These are phyloP conservation scores for Cephus cinctus DNA, from an alignment of 1,140 invertebrate genomes.

Conservation along the genomic window DNA sequence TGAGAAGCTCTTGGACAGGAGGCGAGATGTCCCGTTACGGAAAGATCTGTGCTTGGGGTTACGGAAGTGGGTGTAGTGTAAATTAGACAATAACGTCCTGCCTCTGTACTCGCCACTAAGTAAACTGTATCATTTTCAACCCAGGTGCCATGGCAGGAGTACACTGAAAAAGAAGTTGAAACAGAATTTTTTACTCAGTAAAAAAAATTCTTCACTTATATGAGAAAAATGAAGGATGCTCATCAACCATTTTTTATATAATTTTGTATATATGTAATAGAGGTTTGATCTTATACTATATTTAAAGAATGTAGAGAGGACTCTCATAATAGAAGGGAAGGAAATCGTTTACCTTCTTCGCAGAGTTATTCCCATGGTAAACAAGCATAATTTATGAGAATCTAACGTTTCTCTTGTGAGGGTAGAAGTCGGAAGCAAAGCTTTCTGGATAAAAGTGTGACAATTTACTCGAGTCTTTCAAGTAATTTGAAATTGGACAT, in stretches of 20 bases:
- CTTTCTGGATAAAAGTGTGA: not conserved
- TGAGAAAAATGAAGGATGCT: too few relatives aligned
- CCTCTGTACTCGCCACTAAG: slow-evolving; percentile 61
- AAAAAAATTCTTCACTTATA: too few relatives aligned
- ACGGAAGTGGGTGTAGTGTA: slow-evolving; percentile 44
- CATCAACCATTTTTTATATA: too few relatives aligned
- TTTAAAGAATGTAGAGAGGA: too few relatives aligned
- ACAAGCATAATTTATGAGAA: not conserved
- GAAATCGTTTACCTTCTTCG: not conserved
- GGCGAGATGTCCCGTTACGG: slow-evolving; percentile 47
- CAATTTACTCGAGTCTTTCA: not conserved
- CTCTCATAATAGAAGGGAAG: not conserved
- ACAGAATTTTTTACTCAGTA: slow-evolving; percentile 1
- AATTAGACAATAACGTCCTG: slow-evolving; percentile 48
- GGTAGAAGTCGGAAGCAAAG: too few relatives aligned
- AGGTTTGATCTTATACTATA: too few relatives aligned
- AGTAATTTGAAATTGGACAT: not conserved
- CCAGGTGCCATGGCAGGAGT: slow-evolving; percentile 69
- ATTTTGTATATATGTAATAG: too few relatives aligned
- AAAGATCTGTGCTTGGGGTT: slow-evolving; percentile 36
- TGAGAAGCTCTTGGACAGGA: slow-evolving; percentile 48
- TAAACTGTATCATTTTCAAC: slow-evolving; percentile 66
- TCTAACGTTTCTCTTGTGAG: not conserved
- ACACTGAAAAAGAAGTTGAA: slow-evolving; percentile 57
- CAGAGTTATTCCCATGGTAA: not conserved